These are phyloP conservation scores for Eleutherodactylus coqui DNA, from an alignment of 2,797 vertebrate species.

Conservation along the genomic window DNA sequence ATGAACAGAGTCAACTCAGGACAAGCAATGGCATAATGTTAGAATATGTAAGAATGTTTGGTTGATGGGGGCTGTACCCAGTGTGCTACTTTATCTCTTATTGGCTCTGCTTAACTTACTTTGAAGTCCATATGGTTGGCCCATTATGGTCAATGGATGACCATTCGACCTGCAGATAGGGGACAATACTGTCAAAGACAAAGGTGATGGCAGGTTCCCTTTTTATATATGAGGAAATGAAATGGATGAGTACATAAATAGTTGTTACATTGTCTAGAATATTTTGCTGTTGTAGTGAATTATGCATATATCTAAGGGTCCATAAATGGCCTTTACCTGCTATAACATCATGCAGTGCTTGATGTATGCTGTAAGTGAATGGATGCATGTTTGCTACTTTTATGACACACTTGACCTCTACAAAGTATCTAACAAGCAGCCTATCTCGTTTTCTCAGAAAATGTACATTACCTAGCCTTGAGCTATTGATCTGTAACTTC, in stretches of 20 bases:
- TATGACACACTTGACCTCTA: constrained; percentile 48
- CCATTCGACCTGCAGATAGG: too few relatives aligned
- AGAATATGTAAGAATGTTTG: too few relatives aligned
- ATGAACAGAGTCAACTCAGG: too few relatives aligned
- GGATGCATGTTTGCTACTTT: constrained; percentile 19
- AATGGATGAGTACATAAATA: neutral
- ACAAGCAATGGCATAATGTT: too few relatives aligned
- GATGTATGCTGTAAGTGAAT: neutral
- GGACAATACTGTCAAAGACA: too few relatives aligned
- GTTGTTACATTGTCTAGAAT: neutral
- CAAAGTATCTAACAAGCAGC: constrained; percentile 38
- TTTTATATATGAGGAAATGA: too few relatives aligned
- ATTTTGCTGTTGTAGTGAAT: neutral
- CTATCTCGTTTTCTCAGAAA: constrained; percentile 46
- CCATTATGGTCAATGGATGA: too few relatives aligned
- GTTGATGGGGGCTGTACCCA: too few relatives aligned
- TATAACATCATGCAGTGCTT: neutral
- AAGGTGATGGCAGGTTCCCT: too few relatives aligned
- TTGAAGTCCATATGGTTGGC: too few relatives aligned
- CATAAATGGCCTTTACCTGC: neutral
- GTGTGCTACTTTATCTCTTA: too few relatives aligned
- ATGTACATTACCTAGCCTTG: constrained; percentile 50
- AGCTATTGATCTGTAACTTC: constrained; percentile 60
- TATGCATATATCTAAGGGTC: neutral
- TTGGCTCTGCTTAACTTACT: too few relatives aligned